Conservation (phyloP, 1,140 invertebrate genomes). For the Andricus grossulariae region DNA sequence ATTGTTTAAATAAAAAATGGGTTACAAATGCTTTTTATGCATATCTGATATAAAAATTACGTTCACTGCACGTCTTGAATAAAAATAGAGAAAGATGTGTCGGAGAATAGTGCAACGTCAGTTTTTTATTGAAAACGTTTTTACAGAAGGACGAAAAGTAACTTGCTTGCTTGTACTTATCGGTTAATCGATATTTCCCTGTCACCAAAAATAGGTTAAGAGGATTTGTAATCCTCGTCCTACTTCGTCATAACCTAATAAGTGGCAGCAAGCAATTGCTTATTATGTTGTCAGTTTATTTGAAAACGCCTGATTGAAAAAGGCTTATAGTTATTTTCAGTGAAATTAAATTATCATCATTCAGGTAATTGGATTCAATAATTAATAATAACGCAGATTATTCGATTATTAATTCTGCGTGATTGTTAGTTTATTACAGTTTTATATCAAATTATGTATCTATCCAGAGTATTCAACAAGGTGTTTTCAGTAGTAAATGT, state of each 20-base stretch:
- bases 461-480: too few relatives aligned
- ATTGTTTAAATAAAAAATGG: too few relatives aligned
- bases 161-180: neutral
- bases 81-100: too few relatives aligned
- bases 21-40: too few relatives aligned
- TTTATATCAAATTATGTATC: too few relatives aligned
- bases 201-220: slow-evolving; percentile 28
- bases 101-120: neutral
- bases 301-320: neutral
- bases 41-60: too few relatives aligned
- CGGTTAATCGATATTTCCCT: slow-evolving; percentile 26
- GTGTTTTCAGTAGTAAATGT: too few relatives aligned
- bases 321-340: neutral
- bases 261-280: neutral
- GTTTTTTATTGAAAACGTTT: neutral
- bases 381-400: neutral
- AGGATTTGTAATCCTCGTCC: slow-evolving; percentile 10
- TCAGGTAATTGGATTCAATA: neutral
- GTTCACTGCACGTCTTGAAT: too few relatives aligned
- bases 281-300: neutral
- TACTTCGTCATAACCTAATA: slow-evolving; percentile 13
- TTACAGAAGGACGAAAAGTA: neutral
- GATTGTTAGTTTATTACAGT: too few relatives aligned
- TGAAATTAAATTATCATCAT: neutral
- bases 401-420: too few relatives aligned